phyloP scores from a whole-genome alignment of 2,113 vertebrate genomes.

The Silurus meridionalis region DNA sequence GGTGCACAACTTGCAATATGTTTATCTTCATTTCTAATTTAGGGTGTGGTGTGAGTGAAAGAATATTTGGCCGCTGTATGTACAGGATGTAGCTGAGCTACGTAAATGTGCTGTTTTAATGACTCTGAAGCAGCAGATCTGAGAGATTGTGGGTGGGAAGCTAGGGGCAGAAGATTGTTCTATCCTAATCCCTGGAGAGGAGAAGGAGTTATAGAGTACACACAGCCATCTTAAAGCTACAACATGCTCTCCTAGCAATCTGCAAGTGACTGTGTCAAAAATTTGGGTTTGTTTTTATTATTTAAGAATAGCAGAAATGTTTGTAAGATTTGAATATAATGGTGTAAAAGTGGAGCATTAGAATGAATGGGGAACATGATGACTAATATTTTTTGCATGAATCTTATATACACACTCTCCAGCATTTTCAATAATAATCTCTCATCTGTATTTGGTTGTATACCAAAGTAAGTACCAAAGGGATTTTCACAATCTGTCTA shows the following conservation, averaged over 20 bases:
- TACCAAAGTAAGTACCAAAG: neutral
- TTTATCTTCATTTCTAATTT: neutral
- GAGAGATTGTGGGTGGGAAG: neutral
- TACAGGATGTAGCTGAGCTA: neutral
- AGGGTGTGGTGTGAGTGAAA: neutral
- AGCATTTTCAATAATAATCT: neutral
- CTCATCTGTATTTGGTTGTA: neutral
- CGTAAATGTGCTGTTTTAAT: neutral
- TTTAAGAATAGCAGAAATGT: slow-evolving; percentile 6
- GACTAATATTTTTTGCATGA: neutral
- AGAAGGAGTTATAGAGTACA: neutral
- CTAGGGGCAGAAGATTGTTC: neutral
- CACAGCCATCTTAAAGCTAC: slow-evolving; percentile 5
- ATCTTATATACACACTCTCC: neutral
- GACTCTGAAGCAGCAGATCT: neutral
- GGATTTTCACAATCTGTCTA: neutral
- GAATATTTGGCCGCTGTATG: neutral
- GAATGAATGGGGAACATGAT: neutral
- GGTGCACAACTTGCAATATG: neutral
- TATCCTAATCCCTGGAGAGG: slow-evolving; percentile 14
- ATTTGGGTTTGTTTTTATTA: neutral
- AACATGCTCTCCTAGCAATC: neutral
- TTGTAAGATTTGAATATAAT: neutral
- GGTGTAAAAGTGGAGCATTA: no score
- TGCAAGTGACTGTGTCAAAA: neutral